Evolutionary conservation across 2,797 vertebrate species (phyloP), one percentile per base, ranked within the genome.

Genomic region (Pipistrellus kuhlii): DNA sequence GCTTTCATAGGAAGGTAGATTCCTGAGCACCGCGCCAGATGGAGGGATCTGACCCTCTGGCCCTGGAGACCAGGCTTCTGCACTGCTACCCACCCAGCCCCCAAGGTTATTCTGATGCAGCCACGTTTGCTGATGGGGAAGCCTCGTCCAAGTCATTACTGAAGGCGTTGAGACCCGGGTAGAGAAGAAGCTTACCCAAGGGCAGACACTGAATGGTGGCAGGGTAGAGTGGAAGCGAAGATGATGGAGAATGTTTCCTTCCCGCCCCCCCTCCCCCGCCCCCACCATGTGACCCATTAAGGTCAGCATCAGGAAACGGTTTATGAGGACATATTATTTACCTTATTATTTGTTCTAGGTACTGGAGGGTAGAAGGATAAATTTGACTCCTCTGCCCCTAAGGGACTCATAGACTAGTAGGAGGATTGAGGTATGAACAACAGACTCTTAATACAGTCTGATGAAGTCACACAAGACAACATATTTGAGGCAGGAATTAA

Each of bases 1-100:
- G 78, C 94, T 96, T 92, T 95, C 90, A 94, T 87, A 94, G 97
- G 93, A 96, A 93, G 66, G 41, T 73, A 95, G 97, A 97, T 97
- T 96, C 96, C 81, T 73, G 81, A 46, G 77, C 59, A 9, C 3
- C 23, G 4, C 3, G 4, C 23, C 89, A 25, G 25, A 73, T 25
- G 80, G 1, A 6, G 30, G 53, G 62, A 2, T 51, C 53, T 10
- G 38, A 55, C 6, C 11, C 64, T 32, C 71, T 41, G 78, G 66
- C 51, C 4, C 38, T 12, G 51, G 51, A n/a, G 35, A 68, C 62
- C n/a, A 7, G 88, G 48, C 44, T 32, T 57, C 71, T 18, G 59
- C 57, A 0, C 11, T 18, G 68, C 53, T 41, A 2, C 44, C 44
- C 44, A 14, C 44, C 44, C 18, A 18, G 62, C 25, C 9, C 53